These are phyloP conservation scores for Nomada hirtipes DNA, from an alignment of 2,888 invertebrate genomes.

Conservation along the genomic window DNA sequence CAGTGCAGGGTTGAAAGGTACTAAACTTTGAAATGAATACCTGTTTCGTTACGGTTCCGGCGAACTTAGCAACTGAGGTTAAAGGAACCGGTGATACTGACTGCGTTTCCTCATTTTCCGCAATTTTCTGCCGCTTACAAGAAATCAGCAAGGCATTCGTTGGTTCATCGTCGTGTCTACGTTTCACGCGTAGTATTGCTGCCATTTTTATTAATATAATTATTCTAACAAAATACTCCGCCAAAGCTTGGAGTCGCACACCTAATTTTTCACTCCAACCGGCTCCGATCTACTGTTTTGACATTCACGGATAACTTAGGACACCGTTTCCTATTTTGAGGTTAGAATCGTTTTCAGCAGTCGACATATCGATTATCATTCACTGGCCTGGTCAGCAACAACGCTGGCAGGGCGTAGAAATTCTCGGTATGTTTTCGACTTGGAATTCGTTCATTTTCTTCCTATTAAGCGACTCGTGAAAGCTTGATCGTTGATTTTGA, in stretches of 20 bases:
- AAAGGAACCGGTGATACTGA: slow-evolving; percentile 81
- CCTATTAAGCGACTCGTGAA: slow-evolving; percentile 57
- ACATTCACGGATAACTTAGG: background rate
- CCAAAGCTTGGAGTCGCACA: background rate
- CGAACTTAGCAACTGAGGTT: slow-evolving; percentile 89
- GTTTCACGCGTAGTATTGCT: slow-evolving; percentile 90
- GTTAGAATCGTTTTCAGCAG: slow-evolving; percentile 55
- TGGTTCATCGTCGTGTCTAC: slow-evolving; percentile 90
- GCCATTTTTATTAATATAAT: slow-evolving; percentile 82
- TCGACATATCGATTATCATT: slow-evolving; percentile 68
- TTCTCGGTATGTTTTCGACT: slow-evolving; percentile 70
- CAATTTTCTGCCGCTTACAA: slow-evolving; percentile 89
- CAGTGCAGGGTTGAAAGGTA: background rate
- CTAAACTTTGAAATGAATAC: slow-evolving; percentile 81
- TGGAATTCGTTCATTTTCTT: slow-evolving; percentile 58
- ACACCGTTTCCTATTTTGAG: background rate
- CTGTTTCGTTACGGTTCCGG: slow-evolving; percentile 89
- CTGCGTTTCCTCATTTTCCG: slow-evolving; percentile 77
- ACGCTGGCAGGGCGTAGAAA: slow-evolving; percentile 67
- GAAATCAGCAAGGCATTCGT: slow-evolving; percentile 89
- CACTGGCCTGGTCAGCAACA: slow-evolving; percentile 65
- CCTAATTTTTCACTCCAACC: background rate
- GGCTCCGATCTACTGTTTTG: background rate
- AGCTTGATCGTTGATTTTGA: slow-evolving; percentile 37
- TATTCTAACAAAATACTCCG: background rate